Evolutionary conservation across 1,140 invertebrate genomes (phyloP).

Genomic region (Bombus cullumanus): DNA sequence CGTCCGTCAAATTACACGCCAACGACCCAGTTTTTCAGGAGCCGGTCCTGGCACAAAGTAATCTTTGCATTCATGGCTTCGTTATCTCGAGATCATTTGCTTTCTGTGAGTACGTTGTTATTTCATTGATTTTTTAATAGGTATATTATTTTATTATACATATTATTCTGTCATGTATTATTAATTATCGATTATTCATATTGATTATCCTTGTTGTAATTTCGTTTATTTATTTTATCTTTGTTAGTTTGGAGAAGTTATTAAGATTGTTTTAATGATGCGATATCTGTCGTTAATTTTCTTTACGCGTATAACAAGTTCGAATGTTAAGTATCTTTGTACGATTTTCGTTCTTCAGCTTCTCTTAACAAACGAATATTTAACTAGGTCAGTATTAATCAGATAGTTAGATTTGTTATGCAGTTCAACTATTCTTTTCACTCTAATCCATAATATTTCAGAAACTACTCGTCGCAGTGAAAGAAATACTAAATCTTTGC

Average conservation of each 20-base stretch:
- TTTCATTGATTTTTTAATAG: not conserved
- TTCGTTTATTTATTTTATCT: not conserved
- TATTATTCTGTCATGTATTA: not conserved
- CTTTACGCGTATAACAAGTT: too few relatives aligned
- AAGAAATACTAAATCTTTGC: not conserved
- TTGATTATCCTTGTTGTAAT: not conserved
- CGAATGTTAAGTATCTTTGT: not conserved
- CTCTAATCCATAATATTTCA: not conserved
- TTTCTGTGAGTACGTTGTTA: not conserved
- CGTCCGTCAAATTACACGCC: conserved; percentile 76
- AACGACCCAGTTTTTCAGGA: conserved; percentile 53
- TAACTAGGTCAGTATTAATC: too few relatives aligned
- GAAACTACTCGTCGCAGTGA: not conserved
- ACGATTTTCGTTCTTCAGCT: too few relatives aligned
- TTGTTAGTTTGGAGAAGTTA: too few relatives aligned
- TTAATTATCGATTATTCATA: not conserved
- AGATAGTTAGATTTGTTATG: too few relatives aligned
- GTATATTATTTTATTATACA: not conserved
- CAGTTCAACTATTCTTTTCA: too few relatives aligned
- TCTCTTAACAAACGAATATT: too few relatives aligned
- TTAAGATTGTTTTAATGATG: too few relatives aligned
- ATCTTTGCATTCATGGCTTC: conserved; percentile 17
- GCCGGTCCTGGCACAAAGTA: conserved; percentile 34
- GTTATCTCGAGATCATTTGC: not conserved
- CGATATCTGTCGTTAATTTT: too few relatives aligned